Conservation (phyloP, 2,888 invertebrate species). For the Vannuccia rotundouncinata region DNA sequence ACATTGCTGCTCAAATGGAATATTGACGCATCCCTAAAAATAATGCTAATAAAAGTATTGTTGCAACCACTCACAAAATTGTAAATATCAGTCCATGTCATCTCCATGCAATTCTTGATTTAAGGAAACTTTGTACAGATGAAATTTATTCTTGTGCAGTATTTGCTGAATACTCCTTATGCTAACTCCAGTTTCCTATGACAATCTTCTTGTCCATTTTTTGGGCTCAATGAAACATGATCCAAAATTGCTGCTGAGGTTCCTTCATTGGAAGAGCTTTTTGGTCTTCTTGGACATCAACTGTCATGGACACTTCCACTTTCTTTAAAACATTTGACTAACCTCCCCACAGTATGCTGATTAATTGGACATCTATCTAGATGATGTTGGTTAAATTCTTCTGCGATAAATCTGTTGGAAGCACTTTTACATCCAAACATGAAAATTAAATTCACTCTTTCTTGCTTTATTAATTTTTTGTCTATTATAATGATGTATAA, state of each 20-base stretch:
- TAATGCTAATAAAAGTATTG: not conserved
- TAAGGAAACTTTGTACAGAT: conserved; percentile 29
- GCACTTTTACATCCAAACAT: conserved; percentile 17
- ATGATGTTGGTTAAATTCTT: conserved; percentile 6
- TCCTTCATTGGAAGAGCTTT: conserved; percentile 1
- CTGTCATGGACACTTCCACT: conserved; percentile 33
- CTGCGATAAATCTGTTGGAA: not conserved
- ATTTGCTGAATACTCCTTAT: conserved; percentile 25
- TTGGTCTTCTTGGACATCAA: conserved; percentile 16
- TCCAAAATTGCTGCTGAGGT: conserved; percentile 11
- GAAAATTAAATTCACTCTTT: conserved; percentile 25
- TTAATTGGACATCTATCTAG: conserved; percentile 27
- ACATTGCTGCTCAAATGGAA: conserved; percentile 20
- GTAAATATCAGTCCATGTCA: conserved; percentile 14
- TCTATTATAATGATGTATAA: not conserved
- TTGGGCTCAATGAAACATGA: conserved; percentile 21
- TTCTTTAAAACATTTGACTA: conserved; percentile 10
- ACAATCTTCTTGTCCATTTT: not conserved
- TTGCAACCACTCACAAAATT: conserved; percentile 1
- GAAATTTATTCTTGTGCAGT: conserved; percentile 24
- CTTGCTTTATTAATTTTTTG: conserved; percentile 14
- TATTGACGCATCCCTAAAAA: not conserved
- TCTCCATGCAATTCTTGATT: conserved; percentile 30
- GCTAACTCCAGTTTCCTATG: conserved; percentile 18
- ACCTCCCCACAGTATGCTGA: conserved; percentile 14